Conservation (phyloP, 1,140 invertebrate species). For the Antheraea mylitta region DNA sequence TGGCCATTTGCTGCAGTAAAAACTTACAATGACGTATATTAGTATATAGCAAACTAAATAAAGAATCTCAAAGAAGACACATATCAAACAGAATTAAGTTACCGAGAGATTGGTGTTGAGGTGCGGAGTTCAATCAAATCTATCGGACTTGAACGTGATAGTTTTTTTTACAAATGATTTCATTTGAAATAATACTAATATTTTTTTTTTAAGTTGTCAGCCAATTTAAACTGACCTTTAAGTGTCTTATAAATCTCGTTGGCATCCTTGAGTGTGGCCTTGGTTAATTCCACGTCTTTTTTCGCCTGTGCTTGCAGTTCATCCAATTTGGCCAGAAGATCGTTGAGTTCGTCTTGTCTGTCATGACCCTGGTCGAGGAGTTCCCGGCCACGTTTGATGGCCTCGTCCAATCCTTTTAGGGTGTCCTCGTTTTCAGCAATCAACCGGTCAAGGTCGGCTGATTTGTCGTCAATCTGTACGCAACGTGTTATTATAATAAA, state of each 20-base stretch:
- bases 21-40: too few species aligned
- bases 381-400: constrained; percentile 47
- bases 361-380: constrained; percentile 84
- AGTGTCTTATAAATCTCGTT: constrained; percentile 91
- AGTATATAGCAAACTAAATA: too few species aligned
- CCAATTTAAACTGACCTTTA: constrained; percentile 80
- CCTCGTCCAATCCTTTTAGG: constrained; percentile 44
- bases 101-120: too few species aligned
- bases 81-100: too few species aligned
- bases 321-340: constrained; percentile 82
- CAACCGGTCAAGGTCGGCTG: constrained; percentile 62
- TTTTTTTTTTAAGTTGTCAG: too few species aligned
- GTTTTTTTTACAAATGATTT: too few species aligned
- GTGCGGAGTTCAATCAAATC: too few species aligned
- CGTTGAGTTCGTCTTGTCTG: constrained; percentile 81
- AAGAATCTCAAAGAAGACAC: too few species aligned
- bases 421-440: constrained; percentile 63
- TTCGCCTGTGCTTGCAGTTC: constrained; percentile 87
- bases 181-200: too few species aligned
- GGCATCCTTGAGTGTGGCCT: constrained; percentile 92
- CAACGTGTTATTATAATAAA: background rate
- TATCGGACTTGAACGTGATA: too few species aligned
- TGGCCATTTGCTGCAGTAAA: too few species aligned
- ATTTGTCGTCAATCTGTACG: constrained; percentile 59
- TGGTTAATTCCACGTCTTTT: constrained; percentile 89